These are phyloP conservation scores for Pipistrellus pipistrellus DNA, from an alignment of 2,797 vertebrate genomes.

Conservation along the genomic window DNA sequence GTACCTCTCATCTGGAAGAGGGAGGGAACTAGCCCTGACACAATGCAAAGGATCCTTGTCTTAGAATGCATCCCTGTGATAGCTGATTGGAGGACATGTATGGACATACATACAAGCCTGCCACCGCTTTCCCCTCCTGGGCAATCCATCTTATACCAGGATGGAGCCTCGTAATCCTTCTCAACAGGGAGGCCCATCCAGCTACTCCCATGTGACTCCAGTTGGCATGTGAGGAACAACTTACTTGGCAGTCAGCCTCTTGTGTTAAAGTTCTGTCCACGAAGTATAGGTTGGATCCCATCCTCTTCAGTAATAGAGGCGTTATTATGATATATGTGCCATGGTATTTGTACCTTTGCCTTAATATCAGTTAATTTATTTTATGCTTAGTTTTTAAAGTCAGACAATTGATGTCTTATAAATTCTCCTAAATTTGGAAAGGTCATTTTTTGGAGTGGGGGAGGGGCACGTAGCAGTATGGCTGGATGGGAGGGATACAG, in stretches of 20 bases:
- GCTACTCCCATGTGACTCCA: neutral
- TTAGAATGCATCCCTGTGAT: neutral
- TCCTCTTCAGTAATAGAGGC: neutral
- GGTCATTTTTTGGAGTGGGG: neutral
- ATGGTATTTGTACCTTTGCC: constrained; percentile 4
- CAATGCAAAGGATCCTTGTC: neutral
- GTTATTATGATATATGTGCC: neutral
- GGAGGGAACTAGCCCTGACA: neutral
- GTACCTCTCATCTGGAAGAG: neutral
- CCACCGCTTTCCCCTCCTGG: neutral
- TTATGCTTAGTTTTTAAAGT: constrained; percentile 60
- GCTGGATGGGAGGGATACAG: neutral
- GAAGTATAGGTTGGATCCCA: neutral
- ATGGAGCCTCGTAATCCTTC: neutral
- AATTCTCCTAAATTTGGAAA: constrained; percentile 42
- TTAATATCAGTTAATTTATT: constrained; percentile 33
- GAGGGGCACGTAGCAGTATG: neutral
- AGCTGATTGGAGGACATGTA: neutral
- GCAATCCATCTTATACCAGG: neutral
- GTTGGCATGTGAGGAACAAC: neutral
- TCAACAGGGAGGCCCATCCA: neutral
- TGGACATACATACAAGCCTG: neutral
- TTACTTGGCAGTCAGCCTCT: neutral
- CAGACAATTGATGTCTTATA: neutral
- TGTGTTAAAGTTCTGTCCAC: neutral